Base-by-base conservation (phyloP, 2,888 invertebrate species). In the Pristionchus mayeri region DNA sequence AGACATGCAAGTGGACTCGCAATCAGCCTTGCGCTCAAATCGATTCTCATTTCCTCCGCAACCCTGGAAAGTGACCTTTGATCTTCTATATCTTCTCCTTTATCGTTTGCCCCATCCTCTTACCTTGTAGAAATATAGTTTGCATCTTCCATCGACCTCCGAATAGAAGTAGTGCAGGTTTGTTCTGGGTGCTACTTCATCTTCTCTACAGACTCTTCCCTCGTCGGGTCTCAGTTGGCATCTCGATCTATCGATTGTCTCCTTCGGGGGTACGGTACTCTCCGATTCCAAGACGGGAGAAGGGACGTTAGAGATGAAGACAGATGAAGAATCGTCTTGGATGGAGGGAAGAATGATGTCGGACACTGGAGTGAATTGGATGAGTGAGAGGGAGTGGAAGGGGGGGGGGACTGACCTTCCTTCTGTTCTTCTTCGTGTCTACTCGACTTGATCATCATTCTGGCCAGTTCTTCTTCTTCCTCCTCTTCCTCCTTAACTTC, bases 151-250 rank as follows among this genome's bases (percentile, higher is more conserved):
- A 85, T 90, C 88, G 44, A 86, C 86, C 40, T 88, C 88, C n/a
- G 89, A 90, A 87, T 90, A 92, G 90, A 90, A 92, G 88, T 90
- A 92, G 80, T 91, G 91, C 50, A 92, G 90, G 85, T 92, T 90
- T 13, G 92, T 91, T 37, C 88, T 86, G 16, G 92, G 90, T 18
- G 88, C 84, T 11, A 87, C 87, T 85, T 92, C 92, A 76, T 88
- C 88, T 34, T 89, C 90, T 57, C 87, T 87, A 85, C 92, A 92
- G 24, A 85, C 85, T 27, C 91, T 89, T 89, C 90, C 91, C 88
- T 91, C 91, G 34, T 85, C 86, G 27, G 91, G 91, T 84, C 90
- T 88, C 63, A 91, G 82, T 79, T 89, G 89, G 71, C 91, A 91
- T 30, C 88, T 87, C 52, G 87, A 87, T 86, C 86, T 86, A 85